Percentiles rank a stretch among this genome's conserved stretches.
Evolutionary conservation across 1,140 invertebrate genomes (phyloP).

Genomic region (Bombus waltoni): DNA sequence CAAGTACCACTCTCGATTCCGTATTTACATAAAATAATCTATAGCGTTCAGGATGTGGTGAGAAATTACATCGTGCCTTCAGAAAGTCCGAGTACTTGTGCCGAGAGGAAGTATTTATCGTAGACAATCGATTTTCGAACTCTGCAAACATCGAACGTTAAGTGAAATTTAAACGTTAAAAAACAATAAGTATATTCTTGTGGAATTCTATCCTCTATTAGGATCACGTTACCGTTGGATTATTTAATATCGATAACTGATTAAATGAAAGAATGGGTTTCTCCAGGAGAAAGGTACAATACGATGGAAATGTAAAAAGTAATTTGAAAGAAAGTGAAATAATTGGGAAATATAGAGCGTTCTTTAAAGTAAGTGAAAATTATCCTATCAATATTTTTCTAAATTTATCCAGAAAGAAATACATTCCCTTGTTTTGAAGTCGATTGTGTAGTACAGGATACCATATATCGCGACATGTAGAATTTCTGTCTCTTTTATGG

Average conservation of each 20-base stretch:
- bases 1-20: constrained; percentile 67
- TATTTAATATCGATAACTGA: not conserved
- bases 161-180: constrained; percentile 19
- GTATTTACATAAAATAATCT: constrained; percentile 72
- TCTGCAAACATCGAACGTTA: not conserved
- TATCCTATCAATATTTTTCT: not conserved
- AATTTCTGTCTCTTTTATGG: not conserved
- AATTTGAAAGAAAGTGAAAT: not conserved
- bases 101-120: constrained; percentile 58
- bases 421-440: not conserved
- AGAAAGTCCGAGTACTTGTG: constrained; percentile 33
- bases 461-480: not conserved
- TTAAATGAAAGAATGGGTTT: too few relatives aligned
- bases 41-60: constrained; percentile 49
- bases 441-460: not conserved
- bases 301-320: not conserved
- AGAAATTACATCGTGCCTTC: constrained; percentile 65
- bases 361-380: not conserved
- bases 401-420: not conserved
- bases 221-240: not conserved
- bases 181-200: not conserved
- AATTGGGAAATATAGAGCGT: not conserved
- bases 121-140: constrained; percentile 59
- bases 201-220: not conserved
- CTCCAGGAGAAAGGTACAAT: not conserved